Percentiles rank a stretch among this genome's conserved stretches.
These are phyloP conservation scores for Gnathonemus echidnorhynchus DNA, from an alignment of 2,113 vertebrate species.

Conservation along the genomic window DNA sequence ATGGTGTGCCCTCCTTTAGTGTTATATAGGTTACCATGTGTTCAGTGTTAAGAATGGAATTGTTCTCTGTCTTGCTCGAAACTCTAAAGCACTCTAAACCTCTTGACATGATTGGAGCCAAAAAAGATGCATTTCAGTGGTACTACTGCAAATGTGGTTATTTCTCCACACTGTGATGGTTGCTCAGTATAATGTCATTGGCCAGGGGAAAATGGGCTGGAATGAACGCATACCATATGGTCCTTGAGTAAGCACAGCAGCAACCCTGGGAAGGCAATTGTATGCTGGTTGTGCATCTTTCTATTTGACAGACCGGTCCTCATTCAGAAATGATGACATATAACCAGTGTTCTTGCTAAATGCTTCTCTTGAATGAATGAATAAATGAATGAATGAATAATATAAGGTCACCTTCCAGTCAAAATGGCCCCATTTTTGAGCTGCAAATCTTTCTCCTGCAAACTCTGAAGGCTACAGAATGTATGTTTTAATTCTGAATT, in stretches of 20 bases:
- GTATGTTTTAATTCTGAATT: not conserved
- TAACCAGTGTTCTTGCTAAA: not conserved
- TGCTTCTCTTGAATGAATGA: not conserved
- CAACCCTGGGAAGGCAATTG: not conserved
- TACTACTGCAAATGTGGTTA: not conserved
- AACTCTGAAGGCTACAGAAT: not conserved
- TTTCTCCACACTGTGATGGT: not conserved
- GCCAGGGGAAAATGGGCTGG: not conserved
- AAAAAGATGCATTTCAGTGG: not conserved
- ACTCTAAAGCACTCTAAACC: not conserved
- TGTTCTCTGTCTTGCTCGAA: not conserved
- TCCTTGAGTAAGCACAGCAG: not conserved
- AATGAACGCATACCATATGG: constrained; percentile 12
- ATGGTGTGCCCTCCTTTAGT: not conserved
- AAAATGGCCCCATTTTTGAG: not conserved
- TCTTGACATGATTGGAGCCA: not conserved
- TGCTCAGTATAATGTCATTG: constrained; percentile 12
- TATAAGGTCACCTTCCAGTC: not conserved
- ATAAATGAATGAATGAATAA: not conserved
- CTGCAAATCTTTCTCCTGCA: not conserved
- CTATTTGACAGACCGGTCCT: not conserved
- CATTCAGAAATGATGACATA: not conserved
- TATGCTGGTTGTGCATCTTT: not conserved
- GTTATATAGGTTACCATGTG: not conserved
- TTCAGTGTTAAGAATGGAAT: not conserved